Conservation (phyloP, 2,113 vertebrate species). For the Dasyurus viverrinus region DNA sequence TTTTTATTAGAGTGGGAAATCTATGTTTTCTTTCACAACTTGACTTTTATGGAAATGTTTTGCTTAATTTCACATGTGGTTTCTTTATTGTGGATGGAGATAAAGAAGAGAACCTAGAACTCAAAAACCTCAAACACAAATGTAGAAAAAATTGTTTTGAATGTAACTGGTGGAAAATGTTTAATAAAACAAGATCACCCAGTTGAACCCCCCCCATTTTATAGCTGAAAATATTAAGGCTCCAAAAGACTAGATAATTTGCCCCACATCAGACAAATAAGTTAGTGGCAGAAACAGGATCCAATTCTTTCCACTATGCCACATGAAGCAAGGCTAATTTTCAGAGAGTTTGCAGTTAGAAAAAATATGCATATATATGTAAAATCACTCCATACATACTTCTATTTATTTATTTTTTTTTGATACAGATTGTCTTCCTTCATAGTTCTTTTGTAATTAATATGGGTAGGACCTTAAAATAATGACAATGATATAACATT, state of each 20-base stretch:
- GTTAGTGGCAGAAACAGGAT: background rate
- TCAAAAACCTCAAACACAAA: no score
- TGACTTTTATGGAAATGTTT: no score
- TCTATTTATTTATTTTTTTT: background rate
- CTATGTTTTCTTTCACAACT: no score
- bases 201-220: background rate
- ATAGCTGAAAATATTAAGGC: background rate
- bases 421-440: no score
- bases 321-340: background rate
- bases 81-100: no score
- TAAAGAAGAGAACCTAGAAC: no score
- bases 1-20: no score
- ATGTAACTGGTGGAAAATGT: no score
- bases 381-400: background rate
- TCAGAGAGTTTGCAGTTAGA: background rate
- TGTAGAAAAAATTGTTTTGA: no score
- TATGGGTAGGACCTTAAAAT: background rate
- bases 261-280: background rate
- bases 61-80: no score
- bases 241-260: background rate
- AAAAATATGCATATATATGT: background rate
- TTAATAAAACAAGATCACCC: no score
- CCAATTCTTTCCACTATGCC: background rate
- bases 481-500: background rate
- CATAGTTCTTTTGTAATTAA: background rate